A percentile compares a stretch with the other conserved stretches of the same genome.
phyloP scores from a whole-genome alignment of 2,888 invertebrate genomes.

The Shargacucullia verbasci region DNA sequence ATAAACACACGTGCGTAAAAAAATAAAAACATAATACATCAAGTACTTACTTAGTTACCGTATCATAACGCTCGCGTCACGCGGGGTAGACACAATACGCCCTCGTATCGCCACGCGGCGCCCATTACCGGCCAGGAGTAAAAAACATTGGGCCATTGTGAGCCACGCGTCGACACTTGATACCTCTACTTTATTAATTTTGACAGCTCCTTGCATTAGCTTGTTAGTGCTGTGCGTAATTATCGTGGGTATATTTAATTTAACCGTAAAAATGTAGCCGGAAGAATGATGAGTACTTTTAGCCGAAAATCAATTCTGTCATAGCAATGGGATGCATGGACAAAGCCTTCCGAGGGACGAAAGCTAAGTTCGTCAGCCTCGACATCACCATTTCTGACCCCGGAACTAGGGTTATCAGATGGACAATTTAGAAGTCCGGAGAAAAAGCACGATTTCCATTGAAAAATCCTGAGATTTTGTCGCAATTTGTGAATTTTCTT shows the following conservation, averaged over 20 bases:
- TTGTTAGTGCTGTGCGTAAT: constrained; percentile 69
- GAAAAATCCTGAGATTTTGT: too few relatives aligned
- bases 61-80: constrained; percentile 54
- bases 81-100: constrained; percentile 68
- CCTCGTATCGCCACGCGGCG: constrained; percentile 77
- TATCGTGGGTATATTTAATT: constrained; percentile 56
- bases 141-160: constrained; percentile 67
- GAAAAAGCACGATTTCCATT: too few relatives aligned
- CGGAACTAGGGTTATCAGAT: too few relatives aligned
- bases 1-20: constrained; percentile 53
- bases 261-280: background rate
- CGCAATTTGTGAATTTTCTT: too few relatives aligned
- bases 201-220: constrained; percentile 75
- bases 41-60: constrained; percentile 44
- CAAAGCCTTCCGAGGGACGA: too few relatives aligned
- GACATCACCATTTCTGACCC: too few relatives aligned
- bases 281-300: background rate
- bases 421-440: too few relatives aligned
- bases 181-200: constrained; percentile 82
- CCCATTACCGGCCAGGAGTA: constrained; percentile 75
- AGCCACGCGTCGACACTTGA: constrained; percentile 81
- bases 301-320: background rate
- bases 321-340: too few relatives aligned
- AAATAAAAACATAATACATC: constrained; percentile 34
- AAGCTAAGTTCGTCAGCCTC: too few relatives aligned